Percentiles rank a stretch among this genome's conserved stretches.
Conservation (phyloP, 2,888 invertebrate genomes). For the Drosophila cracens region DNA sequence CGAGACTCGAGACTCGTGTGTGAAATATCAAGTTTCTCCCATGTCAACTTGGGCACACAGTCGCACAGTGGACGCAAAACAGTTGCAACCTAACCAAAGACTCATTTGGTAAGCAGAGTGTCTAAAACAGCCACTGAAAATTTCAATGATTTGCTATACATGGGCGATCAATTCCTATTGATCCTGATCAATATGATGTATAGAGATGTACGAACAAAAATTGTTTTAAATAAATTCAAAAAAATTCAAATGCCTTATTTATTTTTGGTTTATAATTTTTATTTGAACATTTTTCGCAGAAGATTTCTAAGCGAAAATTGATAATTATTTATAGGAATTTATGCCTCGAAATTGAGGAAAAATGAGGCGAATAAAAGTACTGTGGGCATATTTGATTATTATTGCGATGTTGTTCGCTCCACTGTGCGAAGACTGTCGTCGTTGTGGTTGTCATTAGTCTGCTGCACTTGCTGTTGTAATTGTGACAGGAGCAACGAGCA, state of each 20-base stretch:
- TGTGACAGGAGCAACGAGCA: slow-evolving; percentile 82
- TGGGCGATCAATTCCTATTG: too few relatives aligned
- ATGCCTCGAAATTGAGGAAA: neutral
- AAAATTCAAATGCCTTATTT: neutral
- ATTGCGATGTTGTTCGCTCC: neutral
- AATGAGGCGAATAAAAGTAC: neutral
- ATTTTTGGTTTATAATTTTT: neutral
- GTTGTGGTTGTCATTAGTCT: slow-evolving; percentile 74
- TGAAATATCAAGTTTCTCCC: slow-evolving; percentile 78
- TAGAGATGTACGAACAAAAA: neutral
- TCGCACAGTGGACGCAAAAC: slow-evolving; percentile 17
- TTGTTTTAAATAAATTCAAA: neutral
- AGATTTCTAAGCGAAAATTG: neutral
- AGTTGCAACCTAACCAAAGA: neutral
- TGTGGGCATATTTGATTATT: neutral
- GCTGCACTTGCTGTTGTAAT: slow-evolving; percentile 80
- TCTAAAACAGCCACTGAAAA: neutral
- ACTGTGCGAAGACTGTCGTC: slow-evolving; percentile 57
- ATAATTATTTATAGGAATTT: neutral
- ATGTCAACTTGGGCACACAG: slow-evolving; percentile 62
- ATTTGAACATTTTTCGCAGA: neutral
- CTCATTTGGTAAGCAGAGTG: neutral
- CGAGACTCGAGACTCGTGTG: slow-evolving; percentile 66
- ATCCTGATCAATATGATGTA: neutral
- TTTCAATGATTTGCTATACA: neutral